Conservation (phyloP, 1,140 invertebrate genomes). For the Drusus annulatus region DNA sequence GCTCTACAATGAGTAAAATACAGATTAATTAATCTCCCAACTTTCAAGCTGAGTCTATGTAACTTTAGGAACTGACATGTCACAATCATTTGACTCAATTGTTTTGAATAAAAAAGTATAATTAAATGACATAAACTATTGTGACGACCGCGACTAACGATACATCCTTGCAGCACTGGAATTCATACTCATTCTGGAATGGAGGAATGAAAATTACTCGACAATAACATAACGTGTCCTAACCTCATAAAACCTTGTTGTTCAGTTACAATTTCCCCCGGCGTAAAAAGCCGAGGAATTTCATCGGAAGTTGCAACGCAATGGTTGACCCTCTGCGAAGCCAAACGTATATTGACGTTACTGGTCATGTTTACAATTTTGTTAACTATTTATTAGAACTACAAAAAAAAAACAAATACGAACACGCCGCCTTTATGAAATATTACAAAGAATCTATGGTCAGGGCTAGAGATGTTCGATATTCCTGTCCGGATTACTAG, state of each 20-base stretch:
- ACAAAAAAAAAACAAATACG: background rate
- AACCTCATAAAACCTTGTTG: conserved; percentile 91
- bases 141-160: no score
- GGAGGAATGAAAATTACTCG: background rate
- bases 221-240: background rate
- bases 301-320: conserved; percentile 73
- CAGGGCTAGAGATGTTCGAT: no score
- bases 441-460: no score
- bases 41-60: no score
- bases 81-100: no score
- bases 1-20: no score
- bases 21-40: no score
- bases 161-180: no score
- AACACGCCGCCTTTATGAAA: conserved; percentile 5
- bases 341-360: conserved; percentile 61
- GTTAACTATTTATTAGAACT: background rate
- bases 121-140: no score
- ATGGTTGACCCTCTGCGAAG: conserved; percentile 73
- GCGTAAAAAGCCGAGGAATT: conserved; percentile 82
- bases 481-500: no score
- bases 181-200: background rate
- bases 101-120: no score
- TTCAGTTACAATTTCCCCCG: conserved; percentile 87
- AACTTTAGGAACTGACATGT: no score
- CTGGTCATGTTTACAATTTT: conserved; percentile 19